Percentiles rank a stretch among this genome's conserved stretches.
Conservation (phyloP, 2,888 invertebrate genomes). For the Himalopsyche anomala region DNA sequence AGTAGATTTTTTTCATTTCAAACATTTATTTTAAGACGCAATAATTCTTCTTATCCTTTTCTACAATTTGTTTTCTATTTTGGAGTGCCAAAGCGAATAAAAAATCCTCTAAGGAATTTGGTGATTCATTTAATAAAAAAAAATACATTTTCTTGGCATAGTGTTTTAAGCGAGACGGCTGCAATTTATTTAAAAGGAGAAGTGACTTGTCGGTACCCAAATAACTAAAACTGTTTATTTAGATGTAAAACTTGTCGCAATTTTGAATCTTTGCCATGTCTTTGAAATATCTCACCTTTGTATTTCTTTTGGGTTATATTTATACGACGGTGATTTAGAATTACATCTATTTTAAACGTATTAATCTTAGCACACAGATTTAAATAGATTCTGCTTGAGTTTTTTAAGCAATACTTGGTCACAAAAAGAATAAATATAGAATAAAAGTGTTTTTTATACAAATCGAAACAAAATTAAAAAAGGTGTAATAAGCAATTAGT, state of each 20-base stretch:
- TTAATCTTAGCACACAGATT: too few relatives aligned
- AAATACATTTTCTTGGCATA: slow-evolving; percentile 19
- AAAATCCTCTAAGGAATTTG: not conserved
- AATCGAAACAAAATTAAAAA: too few relatives aligned
- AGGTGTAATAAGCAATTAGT: too few relatives aligned
- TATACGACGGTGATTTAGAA: not conserved
- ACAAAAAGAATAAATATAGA: too few relatives aligned
- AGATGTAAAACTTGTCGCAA: slow-evolving; percentile 1
- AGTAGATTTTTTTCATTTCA: too few relatives aligned
- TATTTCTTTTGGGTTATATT: not conserved
- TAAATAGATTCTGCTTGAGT: too few relatives aligned
- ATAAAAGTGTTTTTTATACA: too few relatives aligned
- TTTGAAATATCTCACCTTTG: slow-evolving; percentile 20
- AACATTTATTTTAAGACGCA: too few relatives aligned
- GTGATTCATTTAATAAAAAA: slow-evolving; percentile 5
- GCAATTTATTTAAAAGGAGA: slow-evolving; percentile 3
- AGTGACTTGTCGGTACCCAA: not conserved
- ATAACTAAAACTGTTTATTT: not conserved
- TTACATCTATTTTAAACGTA: not conserved
- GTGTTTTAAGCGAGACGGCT: not conserved
- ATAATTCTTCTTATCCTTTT: too few relatives aligned
- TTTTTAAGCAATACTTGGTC: too few relatives aligned
- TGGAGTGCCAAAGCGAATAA: slow-evolving; percentile 1
- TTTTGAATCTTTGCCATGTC: slow-evolving; percentile 32
- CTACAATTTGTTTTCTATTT: not conserved